phyloP scores from a whole-genome alignment of 2,888 invertebrate species.

The Acronicta psi region DNA sequence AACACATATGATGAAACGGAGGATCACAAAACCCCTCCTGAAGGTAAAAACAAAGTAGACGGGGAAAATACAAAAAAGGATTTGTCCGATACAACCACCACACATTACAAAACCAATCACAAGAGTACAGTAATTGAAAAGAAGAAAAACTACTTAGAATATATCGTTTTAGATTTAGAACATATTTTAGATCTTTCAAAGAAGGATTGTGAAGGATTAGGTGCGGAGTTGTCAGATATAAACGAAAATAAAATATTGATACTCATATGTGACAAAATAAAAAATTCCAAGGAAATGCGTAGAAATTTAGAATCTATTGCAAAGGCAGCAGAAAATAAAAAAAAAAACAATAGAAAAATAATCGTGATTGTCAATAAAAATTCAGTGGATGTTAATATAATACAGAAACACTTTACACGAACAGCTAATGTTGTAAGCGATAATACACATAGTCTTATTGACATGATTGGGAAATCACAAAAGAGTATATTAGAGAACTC shows the following conservation, averaged over 20 bases:
- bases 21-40: no score
- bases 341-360: not conserved
- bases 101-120: not conserved
- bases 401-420: slow-evolving; percentile 15
- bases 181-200: slow-evolving; percentile 5
- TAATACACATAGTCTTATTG: slow-evolving; percentile 9
- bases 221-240: slow-evolving; percentile 3
- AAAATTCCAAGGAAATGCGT: not conserved
- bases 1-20: no score
- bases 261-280: slow-evolving; percentile 5
- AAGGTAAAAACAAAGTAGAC: no score
- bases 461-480: slow-evolving; percentile 21
- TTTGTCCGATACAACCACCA: no score
- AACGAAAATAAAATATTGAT: slow-evolving; percentile 1
- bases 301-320: slow-evolving; percentile 10
- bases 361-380: slow-evolving; percentile 15
- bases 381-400: not conserved
- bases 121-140: not conserved
- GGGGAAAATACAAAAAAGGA: not conserved
- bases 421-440: not conserved
- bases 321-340: not conserved
- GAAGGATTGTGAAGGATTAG: not conserved
- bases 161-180: slow-evolving; percentile 13
- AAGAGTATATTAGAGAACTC: slow-evolving; percentile 11
- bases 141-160: not conserved